Conservation (phyloP, 2,797 vertebrate species). For the Hipposideros larvatus region DNA sequence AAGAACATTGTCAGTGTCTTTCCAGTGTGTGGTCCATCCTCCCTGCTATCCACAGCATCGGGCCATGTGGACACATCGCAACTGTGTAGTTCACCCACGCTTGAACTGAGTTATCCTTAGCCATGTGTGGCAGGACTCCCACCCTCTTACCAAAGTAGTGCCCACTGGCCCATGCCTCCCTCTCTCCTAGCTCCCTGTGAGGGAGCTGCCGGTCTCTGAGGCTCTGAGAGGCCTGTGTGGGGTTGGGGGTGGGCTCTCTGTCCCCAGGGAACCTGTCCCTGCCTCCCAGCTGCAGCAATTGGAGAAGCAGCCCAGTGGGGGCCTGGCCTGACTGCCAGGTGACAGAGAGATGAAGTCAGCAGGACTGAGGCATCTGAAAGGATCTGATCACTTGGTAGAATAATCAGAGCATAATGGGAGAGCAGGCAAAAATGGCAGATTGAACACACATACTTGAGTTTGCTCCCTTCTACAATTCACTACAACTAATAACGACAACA, state of each 20-base stretch:
- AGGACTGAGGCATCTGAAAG: neutral
- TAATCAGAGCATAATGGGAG: neutral
- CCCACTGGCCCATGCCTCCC: neutral
- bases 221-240: neutral
- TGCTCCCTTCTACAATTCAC: constrained; percentile 9
- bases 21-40: neutral
- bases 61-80: neutral
- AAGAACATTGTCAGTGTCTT: neutral
- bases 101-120: neutral
- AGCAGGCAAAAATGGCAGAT: neutral
- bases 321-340: neutral
- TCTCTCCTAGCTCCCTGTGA: neutral
- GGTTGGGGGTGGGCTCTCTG: neutral
- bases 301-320: neutral
- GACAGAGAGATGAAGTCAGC: neutral
- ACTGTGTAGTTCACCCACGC: no score
- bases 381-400: neutral
- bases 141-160: neutral
- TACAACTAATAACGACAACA: neutral
- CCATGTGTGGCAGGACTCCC: neutral
- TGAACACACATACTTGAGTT: neutral
- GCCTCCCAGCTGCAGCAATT: neutral
- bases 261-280: neutral
- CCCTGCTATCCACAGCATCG: neutral
- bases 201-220: neutral